Percentiles rank a stretch among this genome's conserved stretches.
These are phyloP conservation scores for Rhodinocichla rosea DNA, from an alignment of 2,113 vertebrate genomes.

Conservation along the genomic window DNA sequence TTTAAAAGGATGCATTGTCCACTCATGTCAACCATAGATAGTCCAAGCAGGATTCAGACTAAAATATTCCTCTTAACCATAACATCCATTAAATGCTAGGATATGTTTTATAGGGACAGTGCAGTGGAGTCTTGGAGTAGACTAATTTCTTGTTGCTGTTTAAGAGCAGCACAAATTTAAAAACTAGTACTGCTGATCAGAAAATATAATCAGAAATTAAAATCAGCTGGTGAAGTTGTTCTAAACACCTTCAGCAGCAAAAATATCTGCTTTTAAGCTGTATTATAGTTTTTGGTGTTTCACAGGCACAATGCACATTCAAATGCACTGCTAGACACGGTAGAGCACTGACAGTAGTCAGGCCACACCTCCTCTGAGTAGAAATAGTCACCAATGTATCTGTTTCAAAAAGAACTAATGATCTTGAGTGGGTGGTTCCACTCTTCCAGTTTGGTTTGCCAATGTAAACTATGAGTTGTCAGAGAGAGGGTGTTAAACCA, in stretches of 20 bases:
- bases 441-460: neutral
- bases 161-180: neutral
- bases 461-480: neutral
- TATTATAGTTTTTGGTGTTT: neutral
- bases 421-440: neutral
- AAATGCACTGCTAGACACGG: neutral
- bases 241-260: neutral
- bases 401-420: neutral
- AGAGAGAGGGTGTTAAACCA: neutral
- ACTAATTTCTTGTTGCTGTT: neutral
- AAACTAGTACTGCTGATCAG: neutral
- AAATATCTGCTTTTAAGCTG: neutral
- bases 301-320: neutral
- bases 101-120: neutral
- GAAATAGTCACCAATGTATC: neutral
- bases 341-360: neutral
- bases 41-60: neutral
- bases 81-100: neutral
- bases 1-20: neutral
- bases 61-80: neutral
- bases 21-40: neutral
- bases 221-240: neutral
- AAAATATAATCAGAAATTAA: neutral
- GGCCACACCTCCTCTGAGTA: neutral
- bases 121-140: neutral